phyloP scores from a whole-genome alignment of 2,888 invertebrate species.

The Dryocosmus kuriphilus region DNA sequence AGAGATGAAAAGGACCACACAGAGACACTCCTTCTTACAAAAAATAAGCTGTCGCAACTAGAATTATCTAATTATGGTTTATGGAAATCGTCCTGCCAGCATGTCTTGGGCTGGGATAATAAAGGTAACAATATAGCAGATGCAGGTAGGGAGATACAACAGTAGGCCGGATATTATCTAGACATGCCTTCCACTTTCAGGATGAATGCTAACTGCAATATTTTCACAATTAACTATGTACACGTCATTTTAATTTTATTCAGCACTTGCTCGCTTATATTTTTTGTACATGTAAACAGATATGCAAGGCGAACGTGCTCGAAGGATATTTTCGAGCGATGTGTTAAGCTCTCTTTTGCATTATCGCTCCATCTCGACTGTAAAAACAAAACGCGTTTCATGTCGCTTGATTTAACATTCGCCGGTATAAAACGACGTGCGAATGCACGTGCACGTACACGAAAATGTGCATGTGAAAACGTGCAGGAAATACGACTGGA shows the following conservation, averaged over 20 bases:
- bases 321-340: not conserved
- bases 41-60: conserved; percentile 11
- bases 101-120: too few relatives aligned
- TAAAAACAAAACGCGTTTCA: not conserved
- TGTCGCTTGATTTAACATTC: conserved; percentile 4
- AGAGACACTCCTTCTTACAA: not conserved
- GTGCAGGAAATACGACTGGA: conserved; percentile 14
- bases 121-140: too few relatives aligned
- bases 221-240: too few relatives aligned
- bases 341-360: not conserved
- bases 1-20: conserved; percentile 15
- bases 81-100: too few relatives aligned
- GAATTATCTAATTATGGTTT: not conserved
- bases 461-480: conserved; percentile 6
- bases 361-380: not conserved
- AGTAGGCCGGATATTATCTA: too few relatives aligned
- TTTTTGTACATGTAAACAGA: too few relatives aligned
- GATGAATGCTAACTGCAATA: too few relatives aligned
- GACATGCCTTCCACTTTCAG: too few relatives aligned
- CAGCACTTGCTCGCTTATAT: too few relatives aligned
- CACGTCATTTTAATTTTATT: too few relatives aligned
- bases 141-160: too few relatives aligned
- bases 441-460: conserved; percentile 1
- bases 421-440: not conserved
- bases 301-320: not conserved